A percentile compares a stretch with the other conserved stretches of the same genome.
These are phyloP conservation scores for Craniophora ligustri DNA, from an alignment of 2,888 invertebrate species.

Conservation along the genomic window DNA sequence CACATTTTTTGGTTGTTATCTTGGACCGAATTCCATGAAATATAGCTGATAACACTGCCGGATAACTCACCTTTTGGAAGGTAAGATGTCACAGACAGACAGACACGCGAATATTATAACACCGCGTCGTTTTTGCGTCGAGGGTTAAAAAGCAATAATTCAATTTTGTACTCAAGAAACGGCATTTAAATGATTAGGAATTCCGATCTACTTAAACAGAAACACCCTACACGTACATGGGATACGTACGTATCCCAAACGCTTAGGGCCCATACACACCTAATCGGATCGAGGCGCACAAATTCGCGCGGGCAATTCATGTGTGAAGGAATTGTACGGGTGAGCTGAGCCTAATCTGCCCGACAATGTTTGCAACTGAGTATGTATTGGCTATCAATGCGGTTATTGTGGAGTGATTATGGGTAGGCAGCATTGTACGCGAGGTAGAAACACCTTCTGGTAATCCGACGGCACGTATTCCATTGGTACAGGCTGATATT, in stretches of 20 bases:
- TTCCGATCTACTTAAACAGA: not conserved
- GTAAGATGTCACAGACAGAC: too few relatives aligned
- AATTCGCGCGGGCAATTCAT: constrained; percentile 38
- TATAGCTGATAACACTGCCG: too few relatives aligned
- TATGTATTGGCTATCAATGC: constrained; percentile 20
- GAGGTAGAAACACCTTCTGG: not conserved
- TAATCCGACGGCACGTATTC: not conserved
- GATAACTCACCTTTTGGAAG: too few relatives aligned
- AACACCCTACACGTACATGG: not conserved
- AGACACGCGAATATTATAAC: too few relatives aligned
- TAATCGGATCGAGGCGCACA: constrained; percentile 49
- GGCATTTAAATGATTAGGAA: too few relatives aligned
- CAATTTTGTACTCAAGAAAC: too few relatives aligned
- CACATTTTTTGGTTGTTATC: too few relatives aligned
- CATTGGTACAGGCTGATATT: not conserved
- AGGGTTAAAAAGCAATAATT: too few relatives aligned
- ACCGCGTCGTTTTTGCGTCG: too few relatives aligned
- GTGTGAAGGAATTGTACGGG: constrained; percentile 51
- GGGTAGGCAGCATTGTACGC: constrained; percentile 5
- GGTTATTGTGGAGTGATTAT: constrained; percentile 32
- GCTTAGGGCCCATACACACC: constrained; percentile 18
- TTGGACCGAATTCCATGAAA: too few relatives aligned
- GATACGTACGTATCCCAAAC: not conserved
- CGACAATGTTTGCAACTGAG: constrained; percentile 10
- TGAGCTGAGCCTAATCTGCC: constrained; percentile 42